Base-by-base conservation (phyloP, 2,113 vertebrate species). In the Vidua chalybeata region DNA sequence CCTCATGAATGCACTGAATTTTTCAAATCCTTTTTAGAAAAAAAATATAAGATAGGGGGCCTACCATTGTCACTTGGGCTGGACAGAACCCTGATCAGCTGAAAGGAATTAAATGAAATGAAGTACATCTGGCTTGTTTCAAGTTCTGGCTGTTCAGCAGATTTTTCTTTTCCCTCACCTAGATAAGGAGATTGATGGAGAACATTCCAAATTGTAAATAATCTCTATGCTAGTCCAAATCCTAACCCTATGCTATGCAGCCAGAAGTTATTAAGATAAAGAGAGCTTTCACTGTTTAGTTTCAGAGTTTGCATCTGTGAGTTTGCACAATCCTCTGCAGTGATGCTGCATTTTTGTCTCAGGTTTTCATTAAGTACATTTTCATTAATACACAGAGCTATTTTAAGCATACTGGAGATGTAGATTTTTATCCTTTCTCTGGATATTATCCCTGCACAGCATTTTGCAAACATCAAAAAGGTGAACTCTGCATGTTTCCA, bases 401-500 rank as follows among this genome's bases (percentile, higher is more conserved):
- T 76, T 90, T 91, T 64, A 85, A 54, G 26, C 13, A 68, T 56
- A 31, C 73, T 56, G 28, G 48, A 77, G 28, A 73, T n/a, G 30
- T 37, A 76, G 19, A n/a, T 62, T 84, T 90, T 75, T 55, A 62
- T 76, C 31, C 6, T 76, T 90, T 94, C 33, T 80, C 55, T 55
- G 15, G 10, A 51, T 22, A 51, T 77, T 77, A 43, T 48, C n/a
- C 55, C 22, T 27, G n/a, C 35, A 27, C 5, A 55, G 7, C 35
- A 37, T 52, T 92, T 83, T 73, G 13, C 21, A 89, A 49, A 89
- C 30, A 66, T 64, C 39, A 55, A 69, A 94, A 69, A 49, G 7
- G 0, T 0, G 0, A 79, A 55, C 30, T 71, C 28, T 31, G 2
- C 23, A 30, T 86, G 30, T 17, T 18, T 88, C 15, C 15, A 20